Evolutionary conservation across 92 coral and sea anemone genomes (phyloP), one percentile per base, ranked within the genome.

Genomic region (Porites lobata): DNA sequence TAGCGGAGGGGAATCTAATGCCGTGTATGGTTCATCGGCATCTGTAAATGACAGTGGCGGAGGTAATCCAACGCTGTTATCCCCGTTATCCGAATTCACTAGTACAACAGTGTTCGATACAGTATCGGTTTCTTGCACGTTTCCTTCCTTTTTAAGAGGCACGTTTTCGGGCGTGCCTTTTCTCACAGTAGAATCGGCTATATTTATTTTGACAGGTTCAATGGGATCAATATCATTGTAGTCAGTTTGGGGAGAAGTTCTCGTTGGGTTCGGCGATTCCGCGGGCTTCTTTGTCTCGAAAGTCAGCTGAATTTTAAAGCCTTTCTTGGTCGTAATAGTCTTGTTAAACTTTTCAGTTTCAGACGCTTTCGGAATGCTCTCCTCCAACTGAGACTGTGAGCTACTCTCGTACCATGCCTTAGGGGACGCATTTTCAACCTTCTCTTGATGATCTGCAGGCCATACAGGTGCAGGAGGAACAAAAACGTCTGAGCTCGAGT

Each of bases 341-440:
- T 90, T 87, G 47, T 86, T 92, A 4, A 90, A 82, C 15, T 62
- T 56, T 53, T 89, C 92, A 8, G 83, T 86, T 67, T 50, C 71
- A 51, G 89, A 20, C 8, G 68, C 61, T 69, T 68, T 67, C 1
- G 77, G 70, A 50, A 78, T 58, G 72, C 93, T 91, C 56, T 95
- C 98, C 69, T 95, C 96, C n/a, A 94, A 88, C 76, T 78, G 96
- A 9, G 96, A 88, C 72, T 82, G 96, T 6, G 96, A 90, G 85
- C 90, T 88, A 38, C 89, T 90, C 47, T 95, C 96, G 77, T 89
- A 92, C 96, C 96, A 90, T 6, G 98, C 93, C 21, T 77, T 81
- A 4, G 47, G 47, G 4, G 89, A 66, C 9, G 43, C 17, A n/a
- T 11, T 53, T 65, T 91, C 89, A 65, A 72, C 57, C 65, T 64